These are phyloP conservation scores for Stomorhina lunata DNA, from an alignment of 2,888 invertebrate species.

Conservation along the genomic window DNA sequence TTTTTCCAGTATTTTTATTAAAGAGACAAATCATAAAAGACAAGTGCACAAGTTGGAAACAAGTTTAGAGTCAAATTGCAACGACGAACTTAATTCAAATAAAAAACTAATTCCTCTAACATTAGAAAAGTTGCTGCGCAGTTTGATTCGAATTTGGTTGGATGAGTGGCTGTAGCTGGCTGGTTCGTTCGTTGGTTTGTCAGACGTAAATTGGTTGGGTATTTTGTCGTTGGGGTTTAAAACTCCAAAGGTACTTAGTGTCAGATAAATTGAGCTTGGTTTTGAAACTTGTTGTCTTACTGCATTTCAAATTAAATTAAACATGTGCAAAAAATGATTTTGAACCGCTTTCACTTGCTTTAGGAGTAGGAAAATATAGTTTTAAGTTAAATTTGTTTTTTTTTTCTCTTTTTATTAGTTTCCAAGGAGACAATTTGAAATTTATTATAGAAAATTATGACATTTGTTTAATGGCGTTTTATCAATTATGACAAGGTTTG, in stretches of 20 bases:
- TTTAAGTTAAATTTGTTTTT: background rate
- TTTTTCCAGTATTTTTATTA: constrained; percentile 21
- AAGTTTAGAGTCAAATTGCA: constrained; percentile 48
- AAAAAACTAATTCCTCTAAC: too few species aligned
- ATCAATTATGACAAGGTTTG: background rate
- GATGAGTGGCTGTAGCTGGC: background rate
- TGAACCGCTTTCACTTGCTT: constrained; percentile 59
- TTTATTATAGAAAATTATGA: background rate
- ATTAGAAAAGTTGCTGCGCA: constrained; percentile 49
- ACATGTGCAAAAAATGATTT: constrained; percentile 18
- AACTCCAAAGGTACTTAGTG: constrained; percentile 48
- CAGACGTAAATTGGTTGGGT: constrained; percentile 3
- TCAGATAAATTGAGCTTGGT: constrained; percentile 3
- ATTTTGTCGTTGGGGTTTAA: constrained; percentile 12
- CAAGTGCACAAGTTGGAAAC: constrained; percentile 56
- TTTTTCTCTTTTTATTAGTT: background rate
- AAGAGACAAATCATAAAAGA: constrained; percentile 48
- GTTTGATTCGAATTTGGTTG: constrained; percentile 18
- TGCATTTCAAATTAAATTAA: constrained; percentile 44
- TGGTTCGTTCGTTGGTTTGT: too few species aligned
- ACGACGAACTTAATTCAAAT: constrained; percentile 27
- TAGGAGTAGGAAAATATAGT: constrained; percentile 15
- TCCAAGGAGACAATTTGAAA: background rate
- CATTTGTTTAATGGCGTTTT: background rate
- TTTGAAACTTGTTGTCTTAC: constrained; percentile 4